phyloP scores from a whole-genome alignment of 2,797 vertebrate genomes.

The Chiroxiphia lanceolata region DNA sequence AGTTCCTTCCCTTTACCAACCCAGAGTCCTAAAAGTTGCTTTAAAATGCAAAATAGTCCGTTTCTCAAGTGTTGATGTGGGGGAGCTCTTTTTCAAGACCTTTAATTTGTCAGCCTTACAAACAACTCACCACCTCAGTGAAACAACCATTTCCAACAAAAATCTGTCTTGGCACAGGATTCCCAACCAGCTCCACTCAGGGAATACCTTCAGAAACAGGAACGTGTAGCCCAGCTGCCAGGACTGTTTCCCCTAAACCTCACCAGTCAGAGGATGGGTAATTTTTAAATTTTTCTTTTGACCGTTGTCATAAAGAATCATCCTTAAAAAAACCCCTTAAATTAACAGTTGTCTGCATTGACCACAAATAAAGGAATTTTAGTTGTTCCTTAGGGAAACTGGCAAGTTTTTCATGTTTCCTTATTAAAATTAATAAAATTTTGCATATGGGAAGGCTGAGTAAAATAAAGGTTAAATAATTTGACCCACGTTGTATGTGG shows the following conservation, averaged over 20 bases:
- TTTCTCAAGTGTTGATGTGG: background rate
- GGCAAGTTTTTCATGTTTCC: background rate
- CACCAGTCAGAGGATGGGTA: background rate
- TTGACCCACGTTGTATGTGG: background rate
- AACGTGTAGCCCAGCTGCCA: background rate
- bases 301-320: background rate
- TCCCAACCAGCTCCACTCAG: background rate
- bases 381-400: background rate
- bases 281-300: background rate
- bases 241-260: background rate
- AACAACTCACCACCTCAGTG: background rate
- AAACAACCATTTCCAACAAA: background rate
- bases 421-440: background rate
- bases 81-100: background rate
- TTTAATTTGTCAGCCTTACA: background rate
- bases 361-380: background rate
- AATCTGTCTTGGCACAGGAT: background rate
- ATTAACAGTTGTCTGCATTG: background rate
- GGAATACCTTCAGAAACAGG: background rate
- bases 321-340: background rate
- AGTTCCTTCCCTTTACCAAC: background rate
- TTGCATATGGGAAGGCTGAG: background rate
- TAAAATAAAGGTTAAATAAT: background rate
- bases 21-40: background rate
- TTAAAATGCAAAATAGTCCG: fast-evolving